Base-by-base conservation (phyloP, 2,113 vertebrate species). In the Chloropsis cyanopogon region DNA sequence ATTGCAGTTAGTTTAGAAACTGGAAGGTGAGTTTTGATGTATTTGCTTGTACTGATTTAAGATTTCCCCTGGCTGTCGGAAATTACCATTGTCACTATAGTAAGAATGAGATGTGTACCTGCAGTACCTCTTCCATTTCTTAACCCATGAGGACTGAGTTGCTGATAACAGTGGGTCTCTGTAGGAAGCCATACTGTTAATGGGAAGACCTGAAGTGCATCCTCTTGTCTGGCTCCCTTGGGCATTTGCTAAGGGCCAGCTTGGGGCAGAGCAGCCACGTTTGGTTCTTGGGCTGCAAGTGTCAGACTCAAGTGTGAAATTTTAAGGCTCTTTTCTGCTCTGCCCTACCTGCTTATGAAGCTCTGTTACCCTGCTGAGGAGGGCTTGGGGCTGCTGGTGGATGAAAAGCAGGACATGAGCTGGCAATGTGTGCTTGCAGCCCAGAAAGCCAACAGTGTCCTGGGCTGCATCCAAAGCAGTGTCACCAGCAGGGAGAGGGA, bases 381-480 rank as follows among this genome's bases (percentile, higher is more conserved):
- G 29, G 35, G 23, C 14, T 54, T 54, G 29, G 20, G 35, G 8
- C 54, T 83, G 25, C 25, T 76, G 35, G 26, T 63, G 25, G 41
- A 28, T 63, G 18, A 61, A 56, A 35, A 56, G 31, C n/a, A 20
- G 41, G 41, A 35, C 6, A 9, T 23, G 47, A 76, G 4, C 29
- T 12, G 8, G 10, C 18, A 23, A 11, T 5, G 12, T 16, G 35
- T 4, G 0, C 17, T 69, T 6, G 18, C 21, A 63, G 31, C 35
- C 20, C 3, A 29, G 31, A 63, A 33, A 61, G 70, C 16, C 25
- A 42, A 0, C 0, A 0, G 7, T 11, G 14, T 26, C 25, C 78
- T 12, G 10, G 29, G n/a, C 54, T 82, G 25, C 47, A 61, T 42
- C 29, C 10, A 54, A 12, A 42, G 54, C 47, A 16, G 19, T 1